Conservation (phyloP, 2,113 vertebrate species). For the Oreochromis aureus region DNA sequence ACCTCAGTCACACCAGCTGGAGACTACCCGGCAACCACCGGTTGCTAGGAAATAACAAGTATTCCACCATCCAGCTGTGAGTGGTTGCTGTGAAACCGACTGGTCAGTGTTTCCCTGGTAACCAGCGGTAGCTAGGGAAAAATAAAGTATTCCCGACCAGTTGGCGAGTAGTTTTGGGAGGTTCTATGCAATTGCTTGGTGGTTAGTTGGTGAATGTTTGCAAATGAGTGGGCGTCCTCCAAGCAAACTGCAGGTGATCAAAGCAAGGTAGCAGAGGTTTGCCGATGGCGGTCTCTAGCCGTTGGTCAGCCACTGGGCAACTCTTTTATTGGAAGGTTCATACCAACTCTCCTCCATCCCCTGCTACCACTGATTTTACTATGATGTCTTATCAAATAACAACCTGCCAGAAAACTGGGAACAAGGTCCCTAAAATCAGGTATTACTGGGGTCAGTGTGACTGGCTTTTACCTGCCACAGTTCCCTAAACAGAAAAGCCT, state of each 20-base stretch:
- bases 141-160: neutral
- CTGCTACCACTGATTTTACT: neutral
- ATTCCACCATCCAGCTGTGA: neutral
- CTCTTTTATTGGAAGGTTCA: neutral
- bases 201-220: neutral
- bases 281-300: accelerated
- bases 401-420: neutral
- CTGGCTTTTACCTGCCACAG: neutral
- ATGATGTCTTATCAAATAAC: neutral
- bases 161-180: neutral
- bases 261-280: neutral
- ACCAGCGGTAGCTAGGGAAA: neutral
- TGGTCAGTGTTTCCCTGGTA: neutral
- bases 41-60: neutral
- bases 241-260: accelerated
- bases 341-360: neutral
- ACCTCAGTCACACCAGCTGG: neutral
- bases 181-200: neutral
- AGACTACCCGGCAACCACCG: accelerated
- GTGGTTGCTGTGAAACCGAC: neutral
- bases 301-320: neutral
- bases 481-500: neutral
- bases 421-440: neutral
- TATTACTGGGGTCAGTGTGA: neutral
- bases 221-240: accelerated